These are phyloP conservation scores for Leptopterna dolabrata DNA, from an alignment of 2,888 invertebrate genomes.

Conservation along the genomic window DNA sequence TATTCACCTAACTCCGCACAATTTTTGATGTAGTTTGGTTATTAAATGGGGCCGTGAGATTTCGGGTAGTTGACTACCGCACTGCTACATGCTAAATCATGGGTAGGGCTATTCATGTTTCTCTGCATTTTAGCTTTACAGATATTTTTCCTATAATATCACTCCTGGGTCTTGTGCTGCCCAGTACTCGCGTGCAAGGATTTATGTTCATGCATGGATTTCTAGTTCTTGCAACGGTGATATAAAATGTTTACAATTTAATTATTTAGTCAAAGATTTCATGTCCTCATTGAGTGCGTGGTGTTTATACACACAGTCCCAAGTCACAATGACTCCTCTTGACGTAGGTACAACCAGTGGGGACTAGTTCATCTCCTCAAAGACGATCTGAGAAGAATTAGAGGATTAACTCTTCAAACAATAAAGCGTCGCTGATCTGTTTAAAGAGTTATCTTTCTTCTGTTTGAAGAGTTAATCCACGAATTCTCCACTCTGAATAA, in stretches of 20 bases:
- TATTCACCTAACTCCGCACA: too few relatives aligned
- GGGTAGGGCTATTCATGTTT: too few relatives aligned
- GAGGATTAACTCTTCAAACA: neutral
- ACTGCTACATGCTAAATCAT: too few relatives aligned
- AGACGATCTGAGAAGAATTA: neutral
- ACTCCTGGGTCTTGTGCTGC: too few relatives aligned
- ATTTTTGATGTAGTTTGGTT: too few relatives aligned
- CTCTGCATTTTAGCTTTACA: too few relatives aligned
- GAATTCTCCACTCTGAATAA: conserved; percentile 13
- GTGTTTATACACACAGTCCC: neutral
- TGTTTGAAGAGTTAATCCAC: conserved; percentile 27
- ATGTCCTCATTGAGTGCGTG: neutral
- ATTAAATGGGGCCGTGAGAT: too few relatives aligned
- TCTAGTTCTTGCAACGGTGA: neutral
- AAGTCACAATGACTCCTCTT: neutral
- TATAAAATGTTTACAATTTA: neutral
- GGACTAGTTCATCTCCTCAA: conserved; percentile 13
- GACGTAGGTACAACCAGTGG: neutral
- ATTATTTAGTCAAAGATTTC: neutral
- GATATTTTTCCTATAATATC: too few relatives aligned
- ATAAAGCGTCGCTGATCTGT: neutral
- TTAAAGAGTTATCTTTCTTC: conserved; percentile 32
- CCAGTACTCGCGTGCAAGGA: too few relatives aligned
- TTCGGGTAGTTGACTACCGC: too few relatives aligned
- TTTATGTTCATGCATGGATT: neutral